Percentiles rank a stretch among this genome's conserved stretches.
phyloP scores from a whole-genome alignment of 2,888 invertebrate species.

The Apamea sordens region DNA sequence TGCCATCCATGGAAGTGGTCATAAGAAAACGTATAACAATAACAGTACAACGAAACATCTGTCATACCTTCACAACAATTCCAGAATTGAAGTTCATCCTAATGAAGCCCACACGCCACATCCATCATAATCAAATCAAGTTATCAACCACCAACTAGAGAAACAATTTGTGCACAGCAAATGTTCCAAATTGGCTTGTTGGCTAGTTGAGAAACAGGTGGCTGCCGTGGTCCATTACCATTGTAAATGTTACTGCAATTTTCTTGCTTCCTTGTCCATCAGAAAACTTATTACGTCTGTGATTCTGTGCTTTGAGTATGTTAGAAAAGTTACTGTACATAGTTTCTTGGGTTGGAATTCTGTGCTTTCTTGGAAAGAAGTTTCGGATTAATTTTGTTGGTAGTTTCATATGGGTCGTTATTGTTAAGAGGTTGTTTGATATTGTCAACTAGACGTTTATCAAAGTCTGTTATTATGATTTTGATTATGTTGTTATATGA shows the following conservation, averaged over 20 bases:
- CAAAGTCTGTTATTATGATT: neutral
- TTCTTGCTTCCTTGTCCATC: conserved; percentile 81
- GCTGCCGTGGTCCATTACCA: conserved; percentile 79
- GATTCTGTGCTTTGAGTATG: conserved; percentile 51
- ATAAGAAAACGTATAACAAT: neutral
- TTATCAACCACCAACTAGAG: conserved; percentile 73
- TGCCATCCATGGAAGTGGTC: too few species aligned
- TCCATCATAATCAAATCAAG: conserved; percentile 65
- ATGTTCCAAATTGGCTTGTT: conserved; percentile 82
- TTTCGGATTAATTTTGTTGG: neutral
- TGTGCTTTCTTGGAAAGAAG: conserved; percentile 20
- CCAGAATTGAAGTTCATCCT: conserved; percentile 16
- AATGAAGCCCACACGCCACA: conserved; percentile 60
- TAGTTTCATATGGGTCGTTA: neutral
- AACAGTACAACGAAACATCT: neutral
- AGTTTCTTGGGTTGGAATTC: conserved; percentile 19
- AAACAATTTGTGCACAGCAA: conserved; percentile 84
- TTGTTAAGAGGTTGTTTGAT: neutral
- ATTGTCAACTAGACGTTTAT: neutral
- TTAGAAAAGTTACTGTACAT: conserved; percentile 54
- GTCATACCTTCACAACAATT: conserved; percentile 14
- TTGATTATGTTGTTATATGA: neutral
- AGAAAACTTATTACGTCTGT: conserved; percentile 66
- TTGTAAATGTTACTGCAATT: conserved; percentile 84
- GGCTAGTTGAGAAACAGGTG: conserved; percentile 76